Conservation (phyloP, 2,797 vertebrate species). For the Perodicticus potto region DNA sequence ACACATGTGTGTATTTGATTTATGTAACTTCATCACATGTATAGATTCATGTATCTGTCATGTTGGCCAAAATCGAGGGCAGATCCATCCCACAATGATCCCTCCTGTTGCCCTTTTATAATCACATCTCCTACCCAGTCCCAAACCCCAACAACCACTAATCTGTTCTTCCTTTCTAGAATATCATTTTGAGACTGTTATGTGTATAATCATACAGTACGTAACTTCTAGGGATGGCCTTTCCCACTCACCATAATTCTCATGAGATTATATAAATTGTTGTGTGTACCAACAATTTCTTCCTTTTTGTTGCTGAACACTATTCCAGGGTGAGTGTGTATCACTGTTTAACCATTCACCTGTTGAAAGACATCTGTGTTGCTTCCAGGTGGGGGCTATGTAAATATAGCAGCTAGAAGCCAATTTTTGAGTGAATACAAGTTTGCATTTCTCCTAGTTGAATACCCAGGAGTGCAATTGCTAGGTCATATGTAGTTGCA, state of each 20-base stretch:
- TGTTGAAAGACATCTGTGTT: not conserved
- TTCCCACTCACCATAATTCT: slow-evolving; percentile 3
- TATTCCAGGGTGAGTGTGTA: not conserved
- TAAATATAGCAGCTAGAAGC: not conserved
- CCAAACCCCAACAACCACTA: not conserved
- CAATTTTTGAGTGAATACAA: not conserved
- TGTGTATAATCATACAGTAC: not conserved
- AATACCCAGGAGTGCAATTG: not conserved
- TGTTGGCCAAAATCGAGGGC: not conserved
- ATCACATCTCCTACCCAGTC: not conserved
- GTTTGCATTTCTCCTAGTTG: not conserved
- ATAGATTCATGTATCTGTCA: not conserved
- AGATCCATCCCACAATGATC: not conserved
- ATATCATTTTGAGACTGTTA: not conserved
- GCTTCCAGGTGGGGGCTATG: not conserved
- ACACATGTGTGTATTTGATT: not conserved
- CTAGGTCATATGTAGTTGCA: not conserved
- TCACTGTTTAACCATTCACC: not conserved
- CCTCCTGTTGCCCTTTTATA: not conserved
- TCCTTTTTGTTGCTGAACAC: not conserved
- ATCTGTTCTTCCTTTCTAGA: not conserved
- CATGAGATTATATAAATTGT: not conserved
- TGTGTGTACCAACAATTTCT: not conserved
- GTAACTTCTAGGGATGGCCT: not conserved
- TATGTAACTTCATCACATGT: not conserved